Evolutionary conservation across 2,797 vertebrate genomes (phyloP).

Genomic region (Enoplosus armatus): DNA sequence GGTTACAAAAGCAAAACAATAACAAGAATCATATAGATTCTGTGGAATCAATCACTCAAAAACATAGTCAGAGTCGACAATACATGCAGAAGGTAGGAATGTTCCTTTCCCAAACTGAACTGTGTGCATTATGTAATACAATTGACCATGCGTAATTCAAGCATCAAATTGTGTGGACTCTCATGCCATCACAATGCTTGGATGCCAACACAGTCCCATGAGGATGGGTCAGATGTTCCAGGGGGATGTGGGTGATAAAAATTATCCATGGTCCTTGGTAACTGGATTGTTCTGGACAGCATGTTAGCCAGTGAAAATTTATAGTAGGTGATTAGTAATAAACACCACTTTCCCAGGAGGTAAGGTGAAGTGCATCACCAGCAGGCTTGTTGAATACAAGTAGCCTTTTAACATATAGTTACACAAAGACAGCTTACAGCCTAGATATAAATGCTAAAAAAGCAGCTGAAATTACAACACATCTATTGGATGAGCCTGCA

Average conservation of each 20-base stretch:
- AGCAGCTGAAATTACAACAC: neutral
- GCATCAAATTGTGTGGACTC: conserved; percentile 28
- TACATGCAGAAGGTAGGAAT: neutral
- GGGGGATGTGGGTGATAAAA: conserved; percentile 20
- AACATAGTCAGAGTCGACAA: neutral
- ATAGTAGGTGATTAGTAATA: neutral
- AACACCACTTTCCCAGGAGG: neutral
- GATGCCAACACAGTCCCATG: conserved; percentile 8
- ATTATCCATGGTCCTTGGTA: neutral
- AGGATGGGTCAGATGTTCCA: conserved; percentile 32
- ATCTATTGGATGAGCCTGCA: neutral
- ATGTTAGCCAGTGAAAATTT: neutral
- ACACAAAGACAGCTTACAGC: neutral
- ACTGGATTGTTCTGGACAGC: conserved; percentile 1
- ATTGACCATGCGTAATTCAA: conserved; percentile 26
- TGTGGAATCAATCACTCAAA: neutral
- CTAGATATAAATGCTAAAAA: neutral
- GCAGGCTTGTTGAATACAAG: neutral
- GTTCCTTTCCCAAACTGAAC: conserved; percentile 14
- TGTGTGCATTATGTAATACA: conserved; percentile 26
- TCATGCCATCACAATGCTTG: conserved; percentile 13
- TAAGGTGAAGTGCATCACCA: neutral
- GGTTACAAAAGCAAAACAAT: neutral
- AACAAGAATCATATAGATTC: neutral
- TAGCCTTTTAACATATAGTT: neutral